Evolutionary conservation across 2,113 vertebrate species (phyloP).

Genomic region (Engraulis encrasicolus): DNA sequence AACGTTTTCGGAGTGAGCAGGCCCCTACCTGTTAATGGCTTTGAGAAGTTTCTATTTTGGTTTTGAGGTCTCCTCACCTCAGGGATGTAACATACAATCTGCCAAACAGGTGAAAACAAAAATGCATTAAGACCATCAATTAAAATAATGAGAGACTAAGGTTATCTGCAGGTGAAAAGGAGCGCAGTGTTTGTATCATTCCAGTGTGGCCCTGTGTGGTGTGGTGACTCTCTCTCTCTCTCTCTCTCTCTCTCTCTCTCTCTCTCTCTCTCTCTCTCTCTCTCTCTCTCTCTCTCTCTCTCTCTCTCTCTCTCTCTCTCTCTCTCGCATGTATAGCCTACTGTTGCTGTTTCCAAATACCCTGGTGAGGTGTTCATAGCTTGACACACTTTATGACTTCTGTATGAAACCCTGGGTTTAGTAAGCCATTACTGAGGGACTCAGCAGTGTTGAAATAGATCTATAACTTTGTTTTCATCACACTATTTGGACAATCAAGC

Average conservation of each 20-base stretch:
- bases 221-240: too few relatives aligned
- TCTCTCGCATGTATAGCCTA: too few relatives aligned
- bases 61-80: conserved; percentile 43
- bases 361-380: too few relatives aligned
- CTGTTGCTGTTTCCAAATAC: too few relatives aligned
- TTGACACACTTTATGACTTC: too few relatives aligned
- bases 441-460: background rate
- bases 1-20: conserved; percentile 42
- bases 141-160: conserved; percentile 32
- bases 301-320: too few relatives aligned
- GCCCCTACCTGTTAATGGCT: conserved; percentile 45
- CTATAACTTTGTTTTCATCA: background rate
- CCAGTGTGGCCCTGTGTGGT: background rate
- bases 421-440: background rate
- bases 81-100: conserved; percentile 35
- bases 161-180: conserved; percentile 26
- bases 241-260: too few relatives aligned
- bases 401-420: too few relatives aligned
- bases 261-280: too few relatives aligned
- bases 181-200: conserved; percentile 17
- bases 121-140: conserved; percentile 29
- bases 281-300: too few relatives aligned
- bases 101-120: conserved; percentile 47
- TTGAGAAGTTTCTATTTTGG: conserved; percentile 63
- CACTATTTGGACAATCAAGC: background rate